These are phyloP conservation scores for Sander vitreus DNA, from an alignment of 2,113 vertebrate genomes.

Conservation along the genomic window DNA sequence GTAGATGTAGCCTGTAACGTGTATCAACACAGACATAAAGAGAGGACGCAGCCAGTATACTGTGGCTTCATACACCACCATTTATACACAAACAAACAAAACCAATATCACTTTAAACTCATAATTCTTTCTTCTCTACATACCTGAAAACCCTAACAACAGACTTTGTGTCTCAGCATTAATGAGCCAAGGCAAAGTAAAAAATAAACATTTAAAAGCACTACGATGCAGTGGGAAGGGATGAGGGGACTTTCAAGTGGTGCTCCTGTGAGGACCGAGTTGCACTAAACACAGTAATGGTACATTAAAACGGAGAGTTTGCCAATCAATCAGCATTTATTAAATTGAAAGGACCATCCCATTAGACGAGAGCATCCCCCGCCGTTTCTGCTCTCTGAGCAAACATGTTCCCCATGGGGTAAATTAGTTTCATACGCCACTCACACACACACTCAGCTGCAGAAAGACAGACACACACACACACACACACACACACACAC, in stretches of 20 bases:
- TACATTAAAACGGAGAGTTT: constrained; percentile 54
- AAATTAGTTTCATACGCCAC: constrained; percentile 54
- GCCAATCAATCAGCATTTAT: constrained; percentile 69
- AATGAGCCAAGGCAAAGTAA: no score
- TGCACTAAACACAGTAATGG: constrained; percentile 53
- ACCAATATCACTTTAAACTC: no score
- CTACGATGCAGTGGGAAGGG: constrained; percentile 4
- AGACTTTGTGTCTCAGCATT: not conserved
- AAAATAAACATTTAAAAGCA: constrained; percentile 3
- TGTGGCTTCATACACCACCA: not conserved
- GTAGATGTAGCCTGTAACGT: not conserved
- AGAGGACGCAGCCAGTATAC: not conserved
- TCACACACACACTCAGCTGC: not conserved
- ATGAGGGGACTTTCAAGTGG: constrained; percentile 35
- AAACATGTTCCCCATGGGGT: constrained; percentile 63
- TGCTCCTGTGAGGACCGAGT: constrained; percentile 39
- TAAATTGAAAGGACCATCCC: constrained; percentile 51
- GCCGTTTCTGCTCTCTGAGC: constrained; percentile 43
- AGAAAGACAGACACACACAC: not conserved
- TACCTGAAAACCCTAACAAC: not conserved
- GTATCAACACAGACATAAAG: not conserved
- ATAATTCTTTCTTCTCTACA: no score
- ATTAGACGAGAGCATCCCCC: constrained; percentile 48
- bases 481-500: not conserved
- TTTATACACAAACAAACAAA: no score